Percentiles rank a stretch among this genome's conserved stretches.
phyloP scores from a whole-genome alignment of 2,113 vertebrate species.

The Miniopterus natalensis region DNA sequence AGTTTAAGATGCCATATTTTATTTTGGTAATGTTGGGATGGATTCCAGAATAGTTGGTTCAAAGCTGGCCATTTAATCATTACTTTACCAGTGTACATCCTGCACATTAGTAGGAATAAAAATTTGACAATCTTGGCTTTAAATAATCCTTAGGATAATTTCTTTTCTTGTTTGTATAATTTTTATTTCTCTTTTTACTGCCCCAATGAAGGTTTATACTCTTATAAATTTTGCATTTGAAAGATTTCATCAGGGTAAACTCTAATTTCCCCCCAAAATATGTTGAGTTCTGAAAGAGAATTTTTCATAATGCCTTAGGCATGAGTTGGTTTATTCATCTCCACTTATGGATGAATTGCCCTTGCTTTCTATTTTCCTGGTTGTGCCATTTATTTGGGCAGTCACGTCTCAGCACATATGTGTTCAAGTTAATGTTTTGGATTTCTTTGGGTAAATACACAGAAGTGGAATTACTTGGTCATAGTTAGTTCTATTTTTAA shows the following conservation, averaged over 20 bases:
- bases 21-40: neutral
- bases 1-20: neutral
- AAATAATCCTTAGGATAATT: neutral
- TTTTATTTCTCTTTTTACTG: constrained; percentile 59
- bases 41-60: constrained; percentile 28
- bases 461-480: neutral
- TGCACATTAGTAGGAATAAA: neutral
- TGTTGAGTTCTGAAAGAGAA: constrained; percentile 36
- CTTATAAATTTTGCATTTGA: neutral
- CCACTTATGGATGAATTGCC: constrained; percentile 3
- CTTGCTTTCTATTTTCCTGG: constrained; percentile 35
- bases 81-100: neutral
- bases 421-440: neutral
- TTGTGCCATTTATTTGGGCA: constrained; percentile 54
- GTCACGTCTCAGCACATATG: neutral
- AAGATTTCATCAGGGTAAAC: constrained; percentile 49
- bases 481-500: neutral
- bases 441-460: neutral
- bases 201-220: constrained; percentile 11
- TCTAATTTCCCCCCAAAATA: neutral
- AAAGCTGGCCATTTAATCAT: neutral
- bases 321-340: constrained; percentile 30
- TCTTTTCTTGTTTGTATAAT: constrained; percentile 37
- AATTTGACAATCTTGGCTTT: neutral
- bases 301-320: constrained; percentile 25